Evolutionary conservation across 2,888 invertebrate genomes (phyloP), one percentile per base, ranked within the genome.

Genomic region (Ernsta delagoae): DNA sequence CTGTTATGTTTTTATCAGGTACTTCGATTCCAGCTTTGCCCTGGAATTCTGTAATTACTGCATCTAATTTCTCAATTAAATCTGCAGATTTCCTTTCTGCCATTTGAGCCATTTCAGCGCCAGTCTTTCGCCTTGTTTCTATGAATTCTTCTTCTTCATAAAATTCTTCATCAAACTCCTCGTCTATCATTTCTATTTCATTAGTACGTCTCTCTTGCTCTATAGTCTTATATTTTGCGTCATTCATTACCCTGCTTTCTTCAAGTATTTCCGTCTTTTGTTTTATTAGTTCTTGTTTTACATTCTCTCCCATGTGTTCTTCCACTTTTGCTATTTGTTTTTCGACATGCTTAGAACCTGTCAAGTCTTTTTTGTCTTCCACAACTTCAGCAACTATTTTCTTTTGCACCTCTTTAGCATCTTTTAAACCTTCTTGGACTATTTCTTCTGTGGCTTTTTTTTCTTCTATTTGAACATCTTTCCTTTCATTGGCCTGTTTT

Each of bases 41-140:
- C 74, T 91, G 83, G 73, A 92, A 90, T 75, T 93, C 92, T 0
- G 88, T 81, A 57, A 92, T 88, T 0, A 93, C 90, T 43, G 87
- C 84, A 48, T 86, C 87, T 85, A 93, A 87, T 79, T 81, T 91
- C 31, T 85, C 77, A 5, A 87, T 89, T 0, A 92, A 71, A 56
- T 91, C 90, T 72, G 83, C 81, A 0, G 90, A 82, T 73, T 87
- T 90, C 36, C 81, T 82, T 57, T 87, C 87, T n/a, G 83, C 81
- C 41, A 85, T 75, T 75, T 92, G 90, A 7, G 92, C 86, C 86
- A 92, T 90, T 81, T 89, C 79, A 1, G 86, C 82, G 0, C 90
- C 92, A 4, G 90, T 83, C 62, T 82, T 66, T 48, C 70, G 75
- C 65, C 73, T 71, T 50, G 63, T 74, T 31, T 76, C 76, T 59